phyloP scores from a whole-genome alignment of 1,140 invertebrate species.

The Listronotus oregonensis region DNA sequence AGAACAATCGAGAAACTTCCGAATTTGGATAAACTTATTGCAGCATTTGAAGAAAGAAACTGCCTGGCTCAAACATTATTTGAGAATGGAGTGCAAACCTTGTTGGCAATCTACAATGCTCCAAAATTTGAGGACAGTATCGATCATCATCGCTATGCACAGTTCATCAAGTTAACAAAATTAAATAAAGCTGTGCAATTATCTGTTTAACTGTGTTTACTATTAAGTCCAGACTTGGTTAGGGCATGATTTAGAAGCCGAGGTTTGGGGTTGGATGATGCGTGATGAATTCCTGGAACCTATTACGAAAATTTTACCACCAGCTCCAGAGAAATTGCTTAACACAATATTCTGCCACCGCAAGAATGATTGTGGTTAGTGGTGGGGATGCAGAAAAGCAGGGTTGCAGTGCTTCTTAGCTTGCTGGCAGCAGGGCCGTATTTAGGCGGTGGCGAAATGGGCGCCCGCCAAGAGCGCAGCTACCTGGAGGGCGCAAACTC shows the following conservation, averaged over 20 bases:
- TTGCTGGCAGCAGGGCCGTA: conserved; percentile 25
- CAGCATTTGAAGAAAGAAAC: conserved; percentile 53
- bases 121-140: conserved; percentile 44
- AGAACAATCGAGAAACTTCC: not conserved
- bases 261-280: conserved; percentile 53
- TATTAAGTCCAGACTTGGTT: conserved; percentile 56
- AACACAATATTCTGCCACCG: too few relatives aligned
- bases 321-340: conserved; percentile 50
- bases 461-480: too few relatives aligned
- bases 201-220: conserved; percentile 52
- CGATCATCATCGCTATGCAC: conserved; percentile 17
- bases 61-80: conserved; percentile 45
- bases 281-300: conserved; percentile 51
- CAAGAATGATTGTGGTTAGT: conserved; percentile 11
- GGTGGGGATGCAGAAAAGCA: conserved; percentile 6
- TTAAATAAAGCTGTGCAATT: conserved; percentile 32
- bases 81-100: conserved; percentile 46
- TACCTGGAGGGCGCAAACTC: too few relatives aligned
- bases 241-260: conserved; percentile 52
- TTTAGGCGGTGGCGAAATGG: too few relatives aligned
- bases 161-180: conserved; percentile 12
- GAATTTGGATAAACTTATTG: conserved; percentile 8
- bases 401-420: conserved; percentile 18
- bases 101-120: conserved; percentile 26
- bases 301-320: conserved; percentile 44